These are phyloP conservation scores for Miltochrista miniata DNA, from an alignment of 2,888 invertebrate genomes.

Conservation along the genomic window DNA sequence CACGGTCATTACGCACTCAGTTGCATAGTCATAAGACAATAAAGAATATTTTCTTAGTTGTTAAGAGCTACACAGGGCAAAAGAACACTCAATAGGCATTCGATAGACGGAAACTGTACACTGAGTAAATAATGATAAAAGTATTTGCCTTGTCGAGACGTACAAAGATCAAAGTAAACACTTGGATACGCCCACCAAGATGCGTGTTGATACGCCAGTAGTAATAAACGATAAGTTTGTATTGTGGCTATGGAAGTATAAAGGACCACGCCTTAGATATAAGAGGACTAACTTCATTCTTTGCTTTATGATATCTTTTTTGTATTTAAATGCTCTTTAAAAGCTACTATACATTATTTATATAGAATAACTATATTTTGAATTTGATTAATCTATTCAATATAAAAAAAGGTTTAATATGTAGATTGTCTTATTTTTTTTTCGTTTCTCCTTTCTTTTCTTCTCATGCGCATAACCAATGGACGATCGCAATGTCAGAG, in stretches of 20 bases:
- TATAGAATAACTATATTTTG: too few species aligned
- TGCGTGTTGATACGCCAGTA: slow-evolving; percentile 57
- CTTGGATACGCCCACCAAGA: slow-evolving; percentile 66
- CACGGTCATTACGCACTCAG: slow-evolving; percentile 36
- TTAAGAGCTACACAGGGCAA: slow-evolving; percentile 51
- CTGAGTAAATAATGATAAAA: slow-evolving; percentile 79
- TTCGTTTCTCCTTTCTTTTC: too few species aligned
- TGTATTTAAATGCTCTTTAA: too few species aligned
- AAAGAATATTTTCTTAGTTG: slow-evolving; percentile 55
- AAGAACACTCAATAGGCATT: slow-evolving; percentile 61
- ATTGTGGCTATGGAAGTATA: slow-evolving; percentile 23
- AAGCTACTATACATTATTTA: too few species aligned
- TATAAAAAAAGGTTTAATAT: too few species aligned
- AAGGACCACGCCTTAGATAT: slow-evolving; percentile 18
- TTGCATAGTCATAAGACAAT: slow-evolving; percentile 49
- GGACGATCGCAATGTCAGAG: too few species aligned
- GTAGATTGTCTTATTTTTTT: too few species aligned
- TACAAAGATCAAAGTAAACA: slow-evolving; percentile 78
- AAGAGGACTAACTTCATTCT: slow-evolving; percentile 4
- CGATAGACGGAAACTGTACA: slow-evolving; percentile 71
- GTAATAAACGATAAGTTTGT: slow-evolving; percentile 46
- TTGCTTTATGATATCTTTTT: not conserved
- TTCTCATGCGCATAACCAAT: too few species aligned
- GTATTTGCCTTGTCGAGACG: slow-evolving; percentile 74
- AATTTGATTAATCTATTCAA: too few species aligned